Conservation (phyloP, 2,888 invertebrate species). For the Hydraecia micacea region DNA sequence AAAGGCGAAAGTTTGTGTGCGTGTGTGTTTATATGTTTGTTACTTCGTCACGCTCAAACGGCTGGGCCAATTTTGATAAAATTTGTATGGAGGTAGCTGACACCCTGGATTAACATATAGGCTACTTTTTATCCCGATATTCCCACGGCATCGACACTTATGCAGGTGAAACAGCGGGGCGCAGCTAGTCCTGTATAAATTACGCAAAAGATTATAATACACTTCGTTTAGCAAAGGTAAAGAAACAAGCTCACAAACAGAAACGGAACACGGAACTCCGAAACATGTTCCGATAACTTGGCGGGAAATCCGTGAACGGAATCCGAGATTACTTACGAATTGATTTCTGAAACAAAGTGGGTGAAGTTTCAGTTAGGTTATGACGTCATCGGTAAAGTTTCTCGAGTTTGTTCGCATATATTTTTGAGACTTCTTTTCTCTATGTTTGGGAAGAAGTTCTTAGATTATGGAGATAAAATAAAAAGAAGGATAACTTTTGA, state of each 20-base stretch:
- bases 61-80: too few relatives aligned
- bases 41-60: too few relatives aligned
- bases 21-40: too few relatives aligned
- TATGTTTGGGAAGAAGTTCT: background rate
- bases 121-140: too few relatives aligned
- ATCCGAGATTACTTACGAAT: constrained; percentile 61
- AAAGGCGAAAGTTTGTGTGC: too few relatives aligned
- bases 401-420: constrained; percentile 3
- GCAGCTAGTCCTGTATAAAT: too few relatives aligned
- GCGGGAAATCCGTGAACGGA: constrained; percentile 51
- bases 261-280: constrained; percentile 42
- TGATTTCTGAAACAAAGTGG: constrained; percentile 50
- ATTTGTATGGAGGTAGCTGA: too few relatives aligned
- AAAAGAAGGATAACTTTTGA: background rate
- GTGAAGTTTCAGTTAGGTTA: constrained; percentile 42
- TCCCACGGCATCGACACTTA: too few relatives aligned
- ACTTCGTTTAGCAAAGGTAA: constrained; percentile 45
- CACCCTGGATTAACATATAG: too few relatives aligned
- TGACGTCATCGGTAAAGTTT: constrained; percentile 49
- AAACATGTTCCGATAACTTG: constrained; percentile 57
- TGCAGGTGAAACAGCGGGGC: too few relatives aligned
- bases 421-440: constrained; percentile 8
- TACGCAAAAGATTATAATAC: too few relatives aligned
- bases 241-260: constrained; percentile 33
- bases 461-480: background rate